Conservation (phyloP, 2,797 vertebrate species). For the Glyptemys insculpta region DNA sequence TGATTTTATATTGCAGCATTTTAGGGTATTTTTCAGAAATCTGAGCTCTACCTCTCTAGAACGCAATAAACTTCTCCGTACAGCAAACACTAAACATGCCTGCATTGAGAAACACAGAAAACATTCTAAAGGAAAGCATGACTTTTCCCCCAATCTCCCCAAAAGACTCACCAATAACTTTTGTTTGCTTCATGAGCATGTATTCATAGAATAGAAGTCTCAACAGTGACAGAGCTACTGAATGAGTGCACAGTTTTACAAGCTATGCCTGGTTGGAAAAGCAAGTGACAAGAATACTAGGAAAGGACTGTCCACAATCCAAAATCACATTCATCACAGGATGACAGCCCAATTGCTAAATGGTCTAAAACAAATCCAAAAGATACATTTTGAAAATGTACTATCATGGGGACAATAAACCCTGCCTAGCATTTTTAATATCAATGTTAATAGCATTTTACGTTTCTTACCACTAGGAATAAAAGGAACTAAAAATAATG, state of each 20-base stretch:
- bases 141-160: neutral
- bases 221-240: neutral
- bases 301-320: neutral
- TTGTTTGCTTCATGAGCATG: neutral
- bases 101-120: neutral
- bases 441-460: conserved; percentile 31
- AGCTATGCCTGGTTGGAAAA: neutral
- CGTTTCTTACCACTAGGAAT: neutral
- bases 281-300: neutral
- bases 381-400: neutral
- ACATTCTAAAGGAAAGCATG: neutral
- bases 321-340: neutral
- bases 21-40: neutral
- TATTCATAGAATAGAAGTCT: neutral
- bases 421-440: conserved; percentile 6
- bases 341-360: neutral
- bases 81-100: neutral
- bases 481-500: conserved; percentile 10
- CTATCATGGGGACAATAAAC: conserved; percentile 12
- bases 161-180: neutral
- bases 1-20: neutral
- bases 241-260: neutral
- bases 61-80: neutral
- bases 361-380: neutral
- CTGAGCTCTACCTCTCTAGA: neutral